These are phyloP conservation scores for Epiblema foenella DNA, from an alignment of 2,888 invertebrate species.

Conservation along the genomic window DNA sequence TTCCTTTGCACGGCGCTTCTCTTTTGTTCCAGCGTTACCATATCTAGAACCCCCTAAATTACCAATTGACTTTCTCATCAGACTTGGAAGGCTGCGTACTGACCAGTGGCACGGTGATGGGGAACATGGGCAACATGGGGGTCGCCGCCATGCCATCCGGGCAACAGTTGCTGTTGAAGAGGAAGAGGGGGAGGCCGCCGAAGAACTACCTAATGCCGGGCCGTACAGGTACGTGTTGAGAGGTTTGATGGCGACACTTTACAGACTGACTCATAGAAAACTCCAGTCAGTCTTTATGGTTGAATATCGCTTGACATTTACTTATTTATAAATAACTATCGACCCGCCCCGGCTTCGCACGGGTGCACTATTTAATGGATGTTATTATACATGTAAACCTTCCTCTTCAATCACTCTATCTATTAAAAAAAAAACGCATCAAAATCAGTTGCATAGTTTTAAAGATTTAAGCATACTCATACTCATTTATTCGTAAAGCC, in stretches of 20 bases:
- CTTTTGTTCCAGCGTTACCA: constrained; percentile 11
- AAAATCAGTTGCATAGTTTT: too few relatives aligned
- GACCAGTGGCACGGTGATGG: constrained; percentile 68
- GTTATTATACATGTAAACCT: too few relatives aligned
- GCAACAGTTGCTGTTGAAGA: constrained; percentile 74
- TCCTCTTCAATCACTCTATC: too few relatives aligned
- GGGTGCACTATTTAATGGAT: too few relatives aligned
- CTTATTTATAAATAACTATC: too few relatives aligned
- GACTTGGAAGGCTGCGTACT: constrained; percentile 81
- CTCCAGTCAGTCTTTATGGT: too few relatives aligned
- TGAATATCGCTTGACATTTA: too few relatives aligned
- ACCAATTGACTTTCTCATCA: constrained; percentile 47
- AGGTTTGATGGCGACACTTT: neutral
- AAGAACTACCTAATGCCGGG: constrained; percentile 76
- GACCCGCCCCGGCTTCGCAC: too few relatives aligned
- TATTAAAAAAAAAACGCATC: too few relatives aligned
- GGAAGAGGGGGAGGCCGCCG: constrained; percentile 77
- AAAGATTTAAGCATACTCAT: too few relatives aligned
- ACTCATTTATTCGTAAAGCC: too few relatives aligned
- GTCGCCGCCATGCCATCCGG: constrained; percentile 52
- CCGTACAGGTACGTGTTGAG: constrained; percentile 57
- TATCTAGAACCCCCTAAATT: constrained; percentile 7
- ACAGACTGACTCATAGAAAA: neutral
- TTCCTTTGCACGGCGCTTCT: constrained; percentile 3
- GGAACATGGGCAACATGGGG: constrained; percentile 26